Conservation (phyloP, 2,797 vertebrate genomes). For the Malurus splendens region DNA sequence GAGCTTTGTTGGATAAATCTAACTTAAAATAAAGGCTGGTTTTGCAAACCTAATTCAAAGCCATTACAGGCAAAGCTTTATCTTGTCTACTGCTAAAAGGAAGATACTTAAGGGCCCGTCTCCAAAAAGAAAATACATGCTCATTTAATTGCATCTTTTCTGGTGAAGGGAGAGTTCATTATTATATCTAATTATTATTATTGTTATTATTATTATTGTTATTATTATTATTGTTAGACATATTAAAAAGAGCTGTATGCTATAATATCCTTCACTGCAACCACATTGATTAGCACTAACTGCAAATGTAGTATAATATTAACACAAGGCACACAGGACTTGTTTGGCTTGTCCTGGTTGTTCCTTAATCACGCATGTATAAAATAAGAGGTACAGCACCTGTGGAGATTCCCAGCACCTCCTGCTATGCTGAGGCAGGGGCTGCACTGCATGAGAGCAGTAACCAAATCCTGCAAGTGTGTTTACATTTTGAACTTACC, state of each 20-base stretch:
- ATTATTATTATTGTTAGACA: constrained; percentile 15
- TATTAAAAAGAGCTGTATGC: constrained; percentile 3
- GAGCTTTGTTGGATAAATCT: background rate
- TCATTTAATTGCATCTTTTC: constrained; percentile 22
- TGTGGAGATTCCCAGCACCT: constrained; percentile 45
- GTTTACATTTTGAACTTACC: constrained; percentile 76
- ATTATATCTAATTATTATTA: background rate
- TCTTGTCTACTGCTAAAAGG: constrained; percentile 23
- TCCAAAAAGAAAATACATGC: background rate
- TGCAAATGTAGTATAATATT: background rate
- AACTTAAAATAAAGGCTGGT: background rate
- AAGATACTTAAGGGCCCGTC: constrained; percentile 15
- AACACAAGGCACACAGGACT: constrained; percentile 1
- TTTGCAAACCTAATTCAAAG: constrained; percentile 7
- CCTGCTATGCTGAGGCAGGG: constrained; percentile 8
- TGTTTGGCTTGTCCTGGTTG: constrained; percentile 42
- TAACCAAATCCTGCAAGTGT: constrained; percentile 43
- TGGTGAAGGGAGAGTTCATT: background rate
- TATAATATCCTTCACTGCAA: constrained; percentile 17
- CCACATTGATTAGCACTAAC: constrained; percentile 35
- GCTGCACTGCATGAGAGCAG: constrained; percentile 13
- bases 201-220: constrained; percentile 19
- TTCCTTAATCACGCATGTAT: constrained; percentile 6
- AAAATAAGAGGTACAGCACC: constrained; percentile 31
- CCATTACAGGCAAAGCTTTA: background rate